Conservation (phyloP, 2,888 invertebrate genomes). For the Smittia aterrima region DNA sequence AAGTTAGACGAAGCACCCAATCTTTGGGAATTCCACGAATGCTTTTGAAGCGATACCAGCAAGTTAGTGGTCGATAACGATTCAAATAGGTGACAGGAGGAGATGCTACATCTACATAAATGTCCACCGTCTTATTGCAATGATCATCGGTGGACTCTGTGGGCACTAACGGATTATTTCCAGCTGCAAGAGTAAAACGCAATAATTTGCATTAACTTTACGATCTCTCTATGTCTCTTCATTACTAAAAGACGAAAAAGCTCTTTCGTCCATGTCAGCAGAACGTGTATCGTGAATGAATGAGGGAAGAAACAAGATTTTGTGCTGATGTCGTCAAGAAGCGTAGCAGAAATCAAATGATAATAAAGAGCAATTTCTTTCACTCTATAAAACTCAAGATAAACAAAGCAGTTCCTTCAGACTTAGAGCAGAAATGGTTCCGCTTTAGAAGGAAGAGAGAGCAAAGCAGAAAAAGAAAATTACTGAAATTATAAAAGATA, state of each 20-base stretch:
- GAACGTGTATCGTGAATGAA: background rate
- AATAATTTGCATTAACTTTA: background rate
- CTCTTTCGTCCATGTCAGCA: background rate
- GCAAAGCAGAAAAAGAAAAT: constrained; percentile 2
- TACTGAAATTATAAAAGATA: constrained; percentile 32
- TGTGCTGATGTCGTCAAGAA: background rate
- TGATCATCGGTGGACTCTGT: constrained; percentile 75
- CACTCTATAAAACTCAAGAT: constrained; percentile 37
- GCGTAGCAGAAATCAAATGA: constrained; percentile 12
- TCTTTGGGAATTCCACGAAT: constrained; percentile 84
- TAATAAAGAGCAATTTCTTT: constrained; percentile 37
- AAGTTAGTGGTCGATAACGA: constrained; percentile 81
- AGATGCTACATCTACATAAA: constrained; percentile 87
- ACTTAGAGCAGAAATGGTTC: background rate
- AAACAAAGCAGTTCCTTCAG: constrained; percentile 13
- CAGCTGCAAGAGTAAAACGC: constrained; percentile 31
- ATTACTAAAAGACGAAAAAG: background rate
- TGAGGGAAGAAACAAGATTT: background rate
- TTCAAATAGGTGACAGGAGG: constrained; percentile 81
- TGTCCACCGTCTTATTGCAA: constrained; percentile 91
- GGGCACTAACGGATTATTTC: constrained; percentile 45
- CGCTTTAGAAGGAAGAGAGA: background rate
- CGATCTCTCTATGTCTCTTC: background rate
- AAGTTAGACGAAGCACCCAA: constrained; percentile 84
- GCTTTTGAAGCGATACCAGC: constrained; percentile 86